phyloP scores from a whole-genome alignment of 2,888 invertebrate genomes.

The Elegia similella region DNA sequence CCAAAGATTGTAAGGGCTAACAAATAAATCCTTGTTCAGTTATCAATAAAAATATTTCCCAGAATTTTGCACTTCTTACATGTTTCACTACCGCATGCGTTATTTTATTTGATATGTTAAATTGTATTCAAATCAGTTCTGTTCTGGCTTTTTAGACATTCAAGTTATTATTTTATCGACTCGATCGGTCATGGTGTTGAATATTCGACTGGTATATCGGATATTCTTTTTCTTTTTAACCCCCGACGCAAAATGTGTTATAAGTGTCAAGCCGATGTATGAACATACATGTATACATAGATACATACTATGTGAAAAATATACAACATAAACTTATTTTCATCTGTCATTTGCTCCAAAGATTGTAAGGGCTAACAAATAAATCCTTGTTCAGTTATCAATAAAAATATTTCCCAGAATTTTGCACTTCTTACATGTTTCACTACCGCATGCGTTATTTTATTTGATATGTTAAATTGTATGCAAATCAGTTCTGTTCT shows the following conservation, averaged over 20 bases:
- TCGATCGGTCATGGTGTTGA: constrained; percentile 5
- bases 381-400: no score
- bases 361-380: no score
- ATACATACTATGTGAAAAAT: no score
- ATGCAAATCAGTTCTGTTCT: constrained; percentile 5
- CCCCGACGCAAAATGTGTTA: no score
- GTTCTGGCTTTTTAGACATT: constrained; percentile 2
- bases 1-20: no score
- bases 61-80: constrained; percentile 50
- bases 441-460: constrained; percentile 4
- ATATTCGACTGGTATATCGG: constrained; percentile 2
- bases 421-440: constrained; percentile 46
- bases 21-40: no score
- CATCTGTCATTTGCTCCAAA: no score
- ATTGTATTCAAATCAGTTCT: constrained; percentile 12
- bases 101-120: constrained; percentile 14
- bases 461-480: constrained; percentile 15
- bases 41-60: constrained; percentile 20
- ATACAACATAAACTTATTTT: no score
- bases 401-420: constrained; percentile 30
- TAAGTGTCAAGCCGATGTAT: no score
- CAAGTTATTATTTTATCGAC: constrained; percentile 13
- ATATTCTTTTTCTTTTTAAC: neutral
- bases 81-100: constrained; percentile 4
- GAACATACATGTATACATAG: no score